These are phyloP conservation scores for Odontomyia ornata DNA, from an alignment of 2,888 invertebrate species.

Conservation along the genomic window DNA sequence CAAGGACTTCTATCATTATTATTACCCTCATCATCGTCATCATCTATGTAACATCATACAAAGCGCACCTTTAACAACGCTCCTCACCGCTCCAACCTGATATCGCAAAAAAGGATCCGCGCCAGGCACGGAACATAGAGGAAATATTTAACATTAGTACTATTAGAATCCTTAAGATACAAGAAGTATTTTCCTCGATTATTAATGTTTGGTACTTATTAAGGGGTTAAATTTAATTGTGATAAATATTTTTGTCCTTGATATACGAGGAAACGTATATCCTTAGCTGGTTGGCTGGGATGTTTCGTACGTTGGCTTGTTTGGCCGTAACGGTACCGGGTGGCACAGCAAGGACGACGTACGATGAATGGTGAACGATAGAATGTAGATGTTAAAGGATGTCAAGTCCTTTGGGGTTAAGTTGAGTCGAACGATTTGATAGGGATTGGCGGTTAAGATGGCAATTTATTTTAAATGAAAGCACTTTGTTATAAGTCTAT, in stretches of 20 bases:
- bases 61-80: neutral
- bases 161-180: neutral
- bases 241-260: conserved; percentile 47
- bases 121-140: neutral
- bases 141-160: neutral
- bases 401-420: conserved; percentile 23
- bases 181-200: conserved; percentile 39
- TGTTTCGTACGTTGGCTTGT: neutral
- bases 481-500: conserved; percentile 39
- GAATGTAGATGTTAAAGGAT: neutral
- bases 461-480: conserved; percentile 46
- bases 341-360: too few species aligned
- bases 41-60: neutral
- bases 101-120: neutral
- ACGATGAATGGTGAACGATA: neutral
- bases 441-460: conserved; percentile 48
- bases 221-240: conserved; percentile 51
- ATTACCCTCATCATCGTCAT: conserved; percentile 31
- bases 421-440: conserved; percentile 33
- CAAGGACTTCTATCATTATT: conserved; percentile 21
- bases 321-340: neutral
- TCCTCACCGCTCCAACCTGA: neutral
- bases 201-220: conserved; percentile 49
- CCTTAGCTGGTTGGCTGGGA: neutral
- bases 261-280: neutral